Evolutionary conservation across 2,888 invertebrate species (phyloP).

Genomic region (Sesamia inferens): DNA sequence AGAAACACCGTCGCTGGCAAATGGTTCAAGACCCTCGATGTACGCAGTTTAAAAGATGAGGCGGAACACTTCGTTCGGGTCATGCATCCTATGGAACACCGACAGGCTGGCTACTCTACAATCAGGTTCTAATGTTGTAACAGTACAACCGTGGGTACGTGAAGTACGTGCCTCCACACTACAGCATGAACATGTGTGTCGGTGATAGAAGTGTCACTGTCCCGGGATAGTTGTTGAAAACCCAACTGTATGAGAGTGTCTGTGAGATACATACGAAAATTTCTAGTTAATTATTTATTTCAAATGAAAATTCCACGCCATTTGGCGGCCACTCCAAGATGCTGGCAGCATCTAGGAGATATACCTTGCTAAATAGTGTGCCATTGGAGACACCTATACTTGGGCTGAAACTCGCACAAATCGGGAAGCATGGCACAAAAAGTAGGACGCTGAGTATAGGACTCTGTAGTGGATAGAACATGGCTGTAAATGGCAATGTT

Average conservation of each 20-base stretch:
- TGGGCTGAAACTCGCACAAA: too few species aligned
- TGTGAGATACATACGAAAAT: conserved; percentile 3
- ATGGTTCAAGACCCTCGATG: too few species aligned
- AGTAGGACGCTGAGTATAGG: neutral
- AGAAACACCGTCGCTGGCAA: too few species aligned
- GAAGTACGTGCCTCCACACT: neutral
- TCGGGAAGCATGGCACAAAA: too few species aligned
- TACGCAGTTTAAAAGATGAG: too few species aligned
- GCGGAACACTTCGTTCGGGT: too few species aligned
- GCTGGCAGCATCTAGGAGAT: neutral
- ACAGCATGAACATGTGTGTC: neutral
- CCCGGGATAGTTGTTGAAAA: conserved; percentile 25
- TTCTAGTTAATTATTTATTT: too few species aligned
- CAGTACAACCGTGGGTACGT: neutral
- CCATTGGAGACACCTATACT: neutral
- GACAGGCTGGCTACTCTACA: too few species aligned
- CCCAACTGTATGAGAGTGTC: conserved; percentile 1
- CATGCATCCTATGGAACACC: too few species aligned
- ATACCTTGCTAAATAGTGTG: neutral
- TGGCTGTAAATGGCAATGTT: too few species aligned
- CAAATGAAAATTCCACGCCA: neutral
- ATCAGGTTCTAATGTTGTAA: neutral
- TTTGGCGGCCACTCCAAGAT: too few species aligned
- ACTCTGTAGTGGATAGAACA: neutral
- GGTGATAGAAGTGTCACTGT: conserved; percentile 18